These are phyloP conservation scores for Rynchops niger DNA, from an alignment of 2,113 vertebrate species.

Conservation along the genomic window DNA sequence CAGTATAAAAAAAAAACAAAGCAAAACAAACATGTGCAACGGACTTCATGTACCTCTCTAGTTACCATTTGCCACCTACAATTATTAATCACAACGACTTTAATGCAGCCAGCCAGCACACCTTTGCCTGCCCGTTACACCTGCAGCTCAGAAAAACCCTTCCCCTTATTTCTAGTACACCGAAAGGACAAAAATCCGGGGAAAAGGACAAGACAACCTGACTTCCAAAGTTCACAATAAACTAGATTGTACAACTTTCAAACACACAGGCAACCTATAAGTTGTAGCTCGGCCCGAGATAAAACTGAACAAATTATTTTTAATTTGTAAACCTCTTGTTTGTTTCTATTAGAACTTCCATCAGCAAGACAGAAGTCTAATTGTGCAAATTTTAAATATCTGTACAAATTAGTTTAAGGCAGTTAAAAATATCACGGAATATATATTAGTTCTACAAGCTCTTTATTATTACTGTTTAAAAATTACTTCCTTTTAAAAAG, in stretches of 20 bases:
- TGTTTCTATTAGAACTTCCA: constrained; percentile 6
- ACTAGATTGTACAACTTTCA: background rate
- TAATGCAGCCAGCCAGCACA: background rate
- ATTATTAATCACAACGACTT: background rate
- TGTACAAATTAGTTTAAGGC: constrained; percentile 55
- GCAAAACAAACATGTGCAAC: background rate
- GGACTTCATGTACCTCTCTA: background rate
- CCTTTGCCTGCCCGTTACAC: background rate
- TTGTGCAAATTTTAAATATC: constrained; percentile 43
- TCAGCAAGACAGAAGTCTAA: background rate
- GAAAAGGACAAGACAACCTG: background rate
- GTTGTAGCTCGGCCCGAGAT: background rate
- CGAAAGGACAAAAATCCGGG: background rate
- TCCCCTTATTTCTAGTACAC: background rate
- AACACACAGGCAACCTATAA: background rate
- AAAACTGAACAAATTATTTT: background rate
- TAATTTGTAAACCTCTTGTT: constrained; percentile 16
- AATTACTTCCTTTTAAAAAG: background rate
- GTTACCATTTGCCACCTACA: background rate
- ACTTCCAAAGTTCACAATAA: background rate
- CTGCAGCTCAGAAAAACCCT: background rate
- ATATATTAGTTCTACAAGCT: constrained; percentile 27
- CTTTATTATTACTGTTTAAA: background rate
- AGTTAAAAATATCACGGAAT: constrained; percentile 18
- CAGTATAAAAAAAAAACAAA: background rate